Evolutionary conservation across 2,113 vertebrate species (phyloP).

Genomic region (Lycaon pictus): DNA sequence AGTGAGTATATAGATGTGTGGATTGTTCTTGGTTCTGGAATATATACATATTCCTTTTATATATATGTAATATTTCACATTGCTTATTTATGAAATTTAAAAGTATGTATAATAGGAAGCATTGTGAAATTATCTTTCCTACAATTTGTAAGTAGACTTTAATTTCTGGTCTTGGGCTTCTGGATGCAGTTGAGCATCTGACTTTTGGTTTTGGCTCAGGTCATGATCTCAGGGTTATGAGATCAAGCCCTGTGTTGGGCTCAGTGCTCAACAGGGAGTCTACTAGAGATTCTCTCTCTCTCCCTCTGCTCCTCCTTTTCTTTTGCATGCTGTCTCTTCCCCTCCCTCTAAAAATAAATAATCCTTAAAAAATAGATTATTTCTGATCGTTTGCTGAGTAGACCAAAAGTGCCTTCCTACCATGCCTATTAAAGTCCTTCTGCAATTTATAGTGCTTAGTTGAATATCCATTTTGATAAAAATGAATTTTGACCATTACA

Average conservation of each 20-base stretch:
- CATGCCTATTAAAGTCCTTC: not conserved
- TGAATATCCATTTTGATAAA: not conserved
- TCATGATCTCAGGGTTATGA: not conserved
- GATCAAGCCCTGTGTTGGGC: not conserved
- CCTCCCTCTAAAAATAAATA: not conserved
- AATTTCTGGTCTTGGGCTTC: not conserved
- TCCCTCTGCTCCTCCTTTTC: not conserved
- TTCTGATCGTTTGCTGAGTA: not conserved
- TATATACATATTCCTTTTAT: not conserved
- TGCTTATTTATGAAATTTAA: slow-evolving; percentile 12
- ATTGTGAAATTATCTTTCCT: not conserved
- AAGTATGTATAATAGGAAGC: not conserved
- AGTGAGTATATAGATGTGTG: not conserved
- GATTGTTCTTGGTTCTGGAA: not conserved
- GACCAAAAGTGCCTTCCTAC: not conserved
- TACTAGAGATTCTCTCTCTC: not conserved
- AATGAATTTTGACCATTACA: not conserved
- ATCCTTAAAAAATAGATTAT: not conserved
- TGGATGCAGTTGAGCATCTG: not conserved
- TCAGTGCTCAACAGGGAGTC: not conserved
- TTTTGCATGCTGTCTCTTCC: not conserved
- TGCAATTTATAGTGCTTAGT: not conserved
- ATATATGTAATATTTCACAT: not conserved
- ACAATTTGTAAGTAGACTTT: not conserved
- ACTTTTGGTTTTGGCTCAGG: not conserved